Base-by-base conservation (phyloP, 2,797 vertebrate genomes). In the Hafferia zeledoni region DNA sequence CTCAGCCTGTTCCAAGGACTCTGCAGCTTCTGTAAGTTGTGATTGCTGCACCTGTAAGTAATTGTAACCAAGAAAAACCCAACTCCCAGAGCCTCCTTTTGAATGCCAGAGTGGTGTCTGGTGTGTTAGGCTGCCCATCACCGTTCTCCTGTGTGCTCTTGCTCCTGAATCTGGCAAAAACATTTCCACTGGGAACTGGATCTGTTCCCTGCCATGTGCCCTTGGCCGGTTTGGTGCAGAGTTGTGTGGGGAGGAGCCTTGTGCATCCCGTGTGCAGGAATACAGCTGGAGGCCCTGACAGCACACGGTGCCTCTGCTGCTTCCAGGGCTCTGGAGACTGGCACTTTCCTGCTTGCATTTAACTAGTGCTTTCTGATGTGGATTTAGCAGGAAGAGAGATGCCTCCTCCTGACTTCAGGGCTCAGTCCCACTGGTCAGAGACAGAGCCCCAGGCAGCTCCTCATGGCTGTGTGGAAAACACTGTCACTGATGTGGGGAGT, bases 11-110 rank as follows among this genome's bases (percentile, higher is more conserved):
- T 78, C n/a, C 1, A 5, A 12, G 35, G 7, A 7, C 4, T 67
- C 6, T 65, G 35, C 55, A 77, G 33, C 43, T 77, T 59, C 71
- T 30, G 1, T 11, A 25, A 43, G 19, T 49, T 55, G 18, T 53
- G 22, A 37, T 18, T 50, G 35, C 37, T 76, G 46, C 53, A 43
- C 31, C 57, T 77, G 17, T 28, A 56, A 49, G 46, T 53, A 37
- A 25, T 4, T 71, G 39, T 25, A 43, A 57, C 14, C 7, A 77
- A 23, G 70, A 68, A 57, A 44, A 17, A 1, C 2, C 0, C 2
- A 23, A 23, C 15, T 6, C 9, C 27, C 0, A n/a, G 0, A 5
- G 2, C 14, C 17, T 2, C 11, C 2, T 52, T 70, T 56, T 46
- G 41, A 49, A 33, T 22, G 43, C 55, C 27, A 23, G 39, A 22